A percentile compares a stretch with the other conserved stretches of the same genome.
Evolutionary conservation across 1,140 invertebrate genomes (phyloP).

Genomic region (Aricia agestis): DNA sequence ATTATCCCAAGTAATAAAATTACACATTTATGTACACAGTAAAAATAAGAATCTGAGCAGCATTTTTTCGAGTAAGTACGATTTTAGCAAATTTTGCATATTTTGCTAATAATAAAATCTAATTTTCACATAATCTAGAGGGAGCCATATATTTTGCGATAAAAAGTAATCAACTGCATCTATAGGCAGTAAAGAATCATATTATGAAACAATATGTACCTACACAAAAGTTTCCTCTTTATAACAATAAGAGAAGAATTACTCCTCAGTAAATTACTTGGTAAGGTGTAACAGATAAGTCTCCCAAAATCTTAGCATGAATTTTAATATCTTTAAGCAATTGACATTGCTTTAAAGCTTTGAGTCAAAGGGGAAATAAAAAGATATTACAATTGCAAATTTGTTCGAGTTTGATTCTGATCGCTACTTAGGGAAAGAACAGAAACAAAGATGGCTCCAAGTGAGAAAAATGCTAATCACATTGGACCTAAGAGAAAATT

Average conservation of each 20-base stretch:
- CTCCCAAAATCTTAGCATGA: slow-evolving; percentile 25
- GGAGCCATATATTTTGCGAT: too few species aligned
- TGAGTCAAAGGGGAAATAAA: slow-evolving; percentile 64
- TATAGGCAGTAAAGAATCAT: too few species aligned
- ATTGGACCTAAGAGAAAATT: slow-evolving; percentile 29
- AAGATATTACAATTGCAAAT: slow-evolving; percentile 66
- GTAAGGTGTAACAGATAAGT: slow-evolving; percentile 15
- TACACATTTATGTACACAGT: too few species aligned
- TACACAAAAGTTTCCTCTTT: neutral
- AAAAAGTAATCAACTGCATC: too few species aligned
- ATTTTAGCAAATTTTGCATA: too few species aligned
- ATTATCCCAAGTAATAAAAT: too few species aligned
- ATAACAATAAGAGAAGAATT: neutral
- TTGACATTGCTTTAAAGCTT: slow-evolving; percentile 48
- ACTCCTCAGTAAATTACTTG: neutral
- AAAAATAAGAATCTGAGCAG: too few species aligned
- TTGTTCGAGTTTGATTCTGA: slow-evolving; percentile 58
- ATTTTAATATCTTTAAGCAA: slow-evolving; percentile 58
- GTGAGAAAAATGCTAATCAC: slow-evolving; percentile 42
- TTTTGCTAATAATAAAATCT: too few species aligned
- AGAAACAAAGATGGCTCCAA: slow-evolving; percentile 38
- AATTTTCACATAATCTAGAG: too few species aligned
- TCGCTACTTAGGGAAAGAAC: slow-evolving; percentile 35
- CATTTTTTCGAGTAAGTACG: too few species aligned
- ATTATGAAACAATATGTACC: too few species aligned